Percentiles rank a stretch among this genome's conserved stretches.
Evolutionary conservation across 1,140 invertebrate species (phyloP).

Genomic region (Bombus pascuorum): DNA sequence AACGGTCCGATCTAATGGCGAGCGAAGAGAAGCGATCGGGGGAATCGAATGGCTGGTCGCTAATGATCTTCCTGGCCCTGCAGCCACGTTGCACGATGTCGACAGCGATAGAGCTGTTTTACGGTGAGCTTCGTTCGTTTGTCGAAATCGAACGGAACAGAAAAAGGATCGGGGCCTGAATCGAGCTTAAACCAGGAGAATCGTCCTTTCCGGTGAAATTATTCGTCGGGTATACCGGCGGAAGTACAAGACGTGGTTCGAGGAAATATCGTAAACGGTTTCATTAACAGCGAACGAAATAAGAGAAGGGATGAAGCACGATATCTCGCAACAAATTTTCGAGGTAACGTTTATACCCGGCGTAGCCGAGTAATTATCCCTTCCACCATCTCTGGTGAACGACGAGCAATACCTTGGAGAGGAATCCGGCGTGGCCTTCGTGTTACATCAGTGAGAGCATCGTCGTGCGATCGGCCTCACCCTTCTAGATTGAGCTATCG

Average conservation of each 20-base stretch:
- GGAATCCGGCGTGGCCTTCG: constrained; percentile 21
- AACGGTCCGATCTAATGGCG: not conserved
- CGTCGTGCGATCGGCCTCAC: constrained; percentile 3
- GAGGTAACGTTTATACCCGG: constrained; percentile 24
- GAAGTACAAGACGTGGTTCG: not conserved
- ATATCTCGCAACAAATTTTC: constrained; percentile 29
- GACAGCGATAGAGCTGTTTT: constrained; percentile 47
- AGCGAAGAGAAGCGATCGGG: not conserved
- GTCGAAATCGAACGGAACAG: constrained; percentile 17
- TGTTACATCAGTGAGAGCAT: constrained; percentile 11
- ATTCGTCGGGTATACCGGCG: not conserved
- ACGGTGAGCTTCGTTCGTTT: not conserved
- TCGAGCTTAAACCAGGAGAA: not conserved
- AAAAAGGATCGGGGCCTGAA: not conserved
- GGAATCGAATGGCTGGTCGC: constrained; percentile 17
- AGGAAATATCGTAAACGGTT: constrained; percentile 8
- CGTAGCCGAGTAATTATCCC: constrained; percentile 28
- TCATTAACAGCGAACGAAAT: not conserved
- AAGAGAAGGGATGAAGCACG: not conserved
- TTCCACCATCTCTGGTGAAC: not conserved
- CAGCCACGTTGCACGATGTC: constrained; percentile 10
- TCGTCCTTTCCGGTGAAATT: not conserved
- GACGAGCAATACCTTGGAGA: constrained; percentile 3
- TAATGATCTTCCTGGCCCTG: constrained; percentile 33
- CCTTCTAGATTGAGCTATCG: not conserved